phyloP scores from a whole-genome alignment of 2,888 invertebrate genomes.

The Mimumesa dahlbomi region DNA sequence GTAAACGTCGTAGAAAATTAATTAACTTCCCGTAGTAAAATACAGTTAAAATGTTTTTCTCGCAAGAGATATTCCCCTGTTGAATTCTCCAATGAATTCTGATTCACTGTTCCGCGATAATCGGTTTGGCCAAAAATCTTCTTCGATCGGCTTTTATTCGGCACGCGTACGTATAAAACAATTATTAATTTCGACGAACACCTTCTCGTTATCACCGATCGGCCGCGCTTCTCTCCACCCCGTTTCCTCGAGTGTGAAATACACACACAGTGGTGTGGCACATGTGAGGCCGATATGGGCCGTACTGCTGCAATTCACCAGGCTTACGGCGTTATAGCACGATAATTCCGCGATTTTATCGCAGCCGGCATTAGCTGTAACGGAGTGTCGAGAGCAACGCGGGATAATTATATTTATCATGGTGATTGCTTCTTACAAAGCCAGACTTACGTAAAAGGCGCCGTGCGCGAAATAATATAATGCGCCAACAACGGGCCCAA shows the following conservation, averaged over 20 bases:
- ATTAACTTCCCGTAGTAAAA: too few species aligned
- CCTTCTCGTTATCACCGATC: constrained; percentile 31
- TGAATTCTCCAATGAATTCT: too few species aligned
- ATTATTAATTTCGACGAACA: too few species aligned
- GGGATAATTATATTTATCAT: constrained; percentile 56
- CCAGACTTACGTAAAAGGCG: constrained; percentile 29
- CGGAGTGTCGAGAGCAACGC: constrained; percentile 47
- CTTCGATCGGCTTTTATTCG: too few species aligned
- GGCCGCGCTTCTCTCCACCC: constrained; percentile 4
- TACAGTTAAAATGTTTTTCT: too few species aligned
- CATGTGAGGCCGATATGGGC: constrained; percentile 24
- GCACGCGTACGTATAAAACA: too few species aligned
- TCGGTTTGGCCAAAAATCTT: too few species aligned
- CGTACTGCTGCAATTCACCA: constrained; percentile 39
- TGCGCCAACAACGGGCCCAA: constrained; percentile 11
- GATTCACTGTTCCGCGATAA: too few species aligned
- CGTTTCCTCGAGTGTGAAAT: constrained; percentile 32
- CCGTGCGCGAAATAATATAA: constrained; percentile 28
- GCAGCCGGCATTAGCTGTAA: constrained; percentile 39
- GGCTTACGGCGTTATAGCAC: constrained; percentile 29
- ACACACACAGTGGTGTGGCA: constrained; percentile 18
- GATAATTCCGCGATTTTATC: constrained; percentile 62
- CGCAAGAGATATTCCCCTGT: too few species aligned
- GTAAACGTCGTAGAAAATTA: too few species aligned
- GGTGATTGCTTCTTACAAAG: constrained; percentile 16